phyloP scores from a whole-genome alignment of 1,140 invertebrate species.

The Zaprionus ghesquierei region DNA sequence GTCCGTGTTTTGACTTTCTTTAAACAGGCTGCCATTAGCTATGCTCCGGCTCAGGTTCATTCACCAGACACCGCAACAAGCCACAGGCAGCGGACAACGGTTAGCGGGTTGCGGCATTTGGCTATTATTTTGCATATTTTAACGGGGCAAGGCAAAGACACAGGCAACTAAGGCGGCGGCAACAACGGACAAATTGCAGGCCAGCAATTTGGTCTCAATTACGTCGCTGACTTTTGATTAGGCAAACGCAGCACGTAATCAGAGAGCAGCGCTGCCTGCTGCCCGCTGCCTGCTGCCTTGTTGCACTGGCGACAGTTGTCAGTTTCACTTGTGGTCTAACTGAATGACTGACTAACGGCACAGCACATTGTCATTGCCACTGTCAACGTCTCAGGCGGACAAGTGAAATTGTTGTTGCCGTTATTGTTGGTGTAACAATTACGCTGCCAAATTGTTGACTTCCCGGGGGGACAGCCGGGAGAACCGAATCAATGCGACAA shows the following conservation, averaged over 20 bases:
- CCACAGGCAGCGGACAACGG: neutral
- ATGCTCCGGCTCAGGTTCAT: constrained; percentile 53
- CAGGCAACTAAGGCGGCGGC: neutral
- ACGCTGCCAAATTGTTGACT: constrained; percentile 54
- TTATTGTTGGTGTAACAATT: constrained; percentile 45
- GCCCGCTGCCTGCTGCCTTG: constrained; percentile 7
- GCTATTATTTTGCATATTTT: constrained; percentile 64
- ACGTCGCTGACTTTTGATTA: constrained; percentile 43
- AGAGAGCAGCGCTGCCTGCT: constrained; percentile 40
- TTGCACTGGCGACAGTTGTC: constrained; percentile 11
- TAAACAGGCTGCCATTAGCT: constrained; percentile 18
- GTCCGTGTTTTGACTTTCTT: constrained; percentile 47
- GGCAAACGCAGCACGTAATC: constrained; percentile 72
- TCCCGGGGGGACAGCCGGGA: constrained; percentile 35
- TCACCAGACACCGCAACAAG: constrained; percentile 41
- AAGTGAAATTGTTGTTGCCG: constrained; percentile 58
- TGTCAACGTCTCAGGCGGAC: constrained; percentile 13
- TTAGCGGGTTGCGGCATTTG: neutral
- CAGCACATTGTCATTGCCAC: constrained; percentile 65
- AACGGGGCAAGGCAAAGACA: constrained; percentile 51
- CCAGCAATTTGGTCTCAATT: constrained; percentile 58
- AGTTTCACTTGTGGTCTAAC: constrained; percentile 53
- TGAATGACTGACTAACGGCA: constrained; percentile 66
- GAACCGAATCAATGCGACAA: constrained; percentile 52
- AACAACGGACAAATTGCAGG: constrained; percentile 54